A percentile compares a stretch with the other conserved stretches of the same genome.
phyloP scores from a whole-genome alignment of 2,113 vertebrate genomes.

The Sisor rabdophorus region DNA sequence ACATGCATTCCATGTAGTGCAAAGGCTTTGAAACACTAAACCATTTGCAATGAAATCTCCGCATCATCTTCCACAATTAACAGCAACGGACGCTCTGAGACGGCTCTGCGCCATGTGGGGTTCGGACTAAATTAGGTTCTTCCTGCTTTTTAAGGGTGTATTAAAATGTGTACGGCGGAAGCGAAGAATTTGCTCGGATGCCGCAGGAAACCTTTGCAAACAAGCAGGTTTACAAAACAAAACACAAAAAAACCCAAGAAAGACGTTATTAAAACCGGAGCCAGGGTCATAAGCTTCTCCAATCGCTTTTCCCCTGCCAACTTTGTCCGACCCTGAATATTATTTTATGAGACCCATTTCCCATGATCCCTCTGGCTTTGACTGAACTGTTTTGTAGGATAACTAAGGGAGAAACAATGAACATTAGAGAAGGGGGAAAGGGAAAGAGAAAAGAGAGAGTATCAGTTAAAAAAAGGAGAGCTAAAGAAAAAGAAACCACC shows the following conservation, averaged over 20 bases:
- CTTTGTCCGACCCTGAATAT: slow-evolving; percentile 52
- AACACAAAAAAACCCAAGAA: slow-evolving; percentile 18
- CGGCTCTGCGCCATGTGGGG: slow-evolving; percentile 31
- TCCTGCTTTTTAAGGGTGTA: slow-evolving; percentile 45
- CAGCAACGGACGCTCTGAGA: slow-evolving; percentile 10
- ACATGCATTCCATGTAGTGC: slow-evolving; percentile 1
- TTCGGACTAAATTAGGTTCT: slow-evolving; percentile 38
- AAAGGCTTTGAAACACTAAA: slow-evolving; percentile 28
- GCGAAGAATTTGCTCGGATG: slow-evolving; percentile 42
- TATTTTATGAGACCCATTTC: slow-evolving; percentile 55
- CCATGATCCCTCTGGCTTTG: slow-evolving; percentile 46
- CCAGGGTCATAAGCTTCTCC: slow-evolving; percentile 44
- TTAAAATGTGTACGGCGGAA: slow-evolving; percentile 44
- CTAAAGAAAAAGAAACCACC: too few species aligned
- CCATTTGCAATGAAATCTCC: slow-evolving; percentile 20
- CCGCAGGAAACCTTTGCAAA: slow-evolving; percentile 40
- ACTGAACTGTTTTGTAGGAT: slow-evolving; percentile 58
- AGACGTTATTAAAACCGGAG: slow-evolving; percentile 46
- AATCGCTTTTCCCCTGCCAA: slow-evolving; percentile 33
- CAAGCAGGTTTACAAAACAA: slow-evolving; percentile 16
- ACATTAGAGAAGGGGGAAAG: not conserved
- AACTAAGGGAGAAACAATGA: slow-evolving; percentile 50
- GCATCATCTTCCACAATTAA: slow-evolving; percentile 37
- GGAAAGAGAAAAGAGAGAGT: too few species aligned
- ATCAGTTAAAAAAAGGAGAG: too few species aligned